These are phyloP conservation scores for Cenopis cana DNA, from an alignment of 2,888 invertebrate genomes.

Conservation along the genomic window DNA sequence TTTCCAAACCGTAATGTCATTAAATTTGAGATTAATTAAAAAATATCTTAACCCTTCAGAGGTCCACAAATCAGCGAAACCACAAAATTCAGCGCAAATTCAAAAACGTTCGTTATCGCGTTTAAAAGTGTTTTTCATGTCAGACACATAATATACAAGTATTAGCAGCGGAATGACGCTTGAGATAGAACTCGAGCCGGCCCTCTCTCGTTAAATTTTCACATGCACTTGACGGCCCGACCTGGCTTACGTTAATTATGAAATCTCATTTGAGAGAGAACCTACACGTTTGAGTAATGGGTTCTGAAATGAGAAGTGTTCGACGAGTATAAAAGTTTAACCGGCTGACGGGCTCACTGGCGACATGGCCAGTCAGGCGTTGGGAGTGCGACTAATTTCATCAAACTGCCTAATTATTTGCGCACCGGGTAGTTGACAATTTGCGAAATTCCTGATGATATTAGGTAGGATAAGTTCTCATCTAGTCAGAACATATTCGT, in stretches of 20 bases:
- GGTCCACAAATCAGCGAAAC: conserved; percentile 10
- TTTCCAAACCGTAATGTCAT: neutral
- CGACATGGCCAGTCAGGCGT: conserved; percentile 42
- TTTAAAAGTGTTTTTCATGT: conserved; percentile 65
- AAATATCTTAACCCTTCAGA: conserved; percentile 15
- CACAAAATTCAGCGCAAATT: conserved; percentile 32
- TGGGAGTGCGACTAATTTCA: conserved; percentile 29
- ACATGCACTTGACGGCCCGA: conserved; percentile 82
- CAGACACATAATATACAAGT: conserved; percentile 59
- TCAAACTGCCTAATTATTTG: conserved; percentile 16
- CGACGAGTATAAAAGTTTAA: conserved; percentile 69
- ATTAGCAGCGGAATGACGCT: conserved; percentile 59
- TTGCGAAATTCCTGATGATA: conserved; percentile 1
- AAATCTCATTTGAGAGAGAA: conserved; percentile 81
- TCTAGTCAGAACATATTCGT: too few species aligned
- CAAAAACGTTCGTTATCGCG: conserved; percentile 32
- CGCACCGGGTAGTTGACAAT: neutral
- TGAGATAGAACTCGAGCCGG: conserved; percentile 70
- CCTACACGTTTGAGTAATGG: conserved; percentile 79
- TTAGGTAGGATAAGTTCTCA: too few species aligned
- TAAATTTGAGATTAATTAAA: conserved; percentile 23
- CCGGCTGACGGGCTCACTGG: conserved; percentile 55
- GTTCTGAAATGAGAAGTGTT: conserved; percentile 73
- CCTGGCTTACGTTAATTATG: conserved; percentile 83
- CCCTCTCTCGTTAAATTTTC: conserved; percentile 81